Evolutionary conservation across 1,140 invertebrate genomes (phyloP).

Genomic region (Callitettix versicolor): DNA sequence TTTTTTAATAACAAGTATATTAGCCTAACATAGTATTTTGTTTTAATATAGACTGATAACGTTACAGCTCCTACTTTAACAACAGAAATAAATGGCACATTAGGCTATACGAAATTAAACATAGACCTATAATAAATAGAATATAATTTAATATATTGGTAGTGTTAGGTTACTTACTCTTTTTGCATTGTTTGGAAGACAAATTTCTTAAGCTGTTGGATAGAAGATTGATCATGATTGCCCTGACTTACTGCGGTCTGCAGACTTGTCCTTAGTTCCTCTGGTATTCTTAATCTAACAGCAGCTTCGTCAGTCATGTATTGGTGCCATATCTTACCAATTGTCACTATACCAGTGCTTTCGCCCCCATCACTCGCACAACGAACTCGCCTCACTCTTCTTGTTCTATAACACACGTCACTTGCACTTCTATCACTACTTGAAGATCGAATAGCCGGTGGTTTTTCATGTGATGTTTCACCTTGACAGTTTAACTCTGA

Average conservation of each 20-base stretch:
- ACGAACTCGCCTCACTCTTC: background rate
- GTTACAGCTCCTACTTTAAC: too few species aligned
- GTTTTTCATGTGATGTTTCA: background rate
- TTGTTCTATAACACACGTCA: background rate
- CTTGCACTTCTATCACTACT: background rate
- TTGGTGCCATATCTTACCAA: slow-evolving; percentile 1
- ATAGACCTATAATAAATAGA: too few species aligned
- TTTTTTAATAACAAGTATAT: too few species aligned
- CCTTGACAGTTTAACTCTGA: background rate
- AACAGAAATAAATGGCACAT: too few species aligned
- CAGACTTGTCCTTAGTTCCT: slow-evolving; percentile 6
- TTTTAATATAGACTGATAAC: too few species aligned
- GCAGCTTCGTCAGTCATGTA: slow-evolving; percentile 11
- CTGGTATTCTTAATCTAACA: slow-evolving; percentile 7
- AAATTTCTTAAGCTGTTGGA: slow-evolving; percentile 13
- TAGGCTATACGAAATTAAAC: too few species aligned
- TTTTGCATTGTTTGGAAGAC: slow-evolving; percentile 11
- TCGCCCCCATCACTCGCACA: background rate
- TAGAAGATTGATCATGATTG: background rate
- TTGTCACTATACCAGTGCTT: background rate
- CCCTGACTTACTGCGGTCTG: background rate
- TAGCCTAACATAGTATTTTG: too few species aligned
- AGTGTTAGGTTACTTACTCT: slow-evolving; percentile 22
- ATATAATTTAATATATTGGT: too few species aligned
- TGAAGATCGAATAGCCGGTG: background rate